Conservation (phyloP, 2,113 vertebrate genomes). For the Saguinus imperator region DNA sequence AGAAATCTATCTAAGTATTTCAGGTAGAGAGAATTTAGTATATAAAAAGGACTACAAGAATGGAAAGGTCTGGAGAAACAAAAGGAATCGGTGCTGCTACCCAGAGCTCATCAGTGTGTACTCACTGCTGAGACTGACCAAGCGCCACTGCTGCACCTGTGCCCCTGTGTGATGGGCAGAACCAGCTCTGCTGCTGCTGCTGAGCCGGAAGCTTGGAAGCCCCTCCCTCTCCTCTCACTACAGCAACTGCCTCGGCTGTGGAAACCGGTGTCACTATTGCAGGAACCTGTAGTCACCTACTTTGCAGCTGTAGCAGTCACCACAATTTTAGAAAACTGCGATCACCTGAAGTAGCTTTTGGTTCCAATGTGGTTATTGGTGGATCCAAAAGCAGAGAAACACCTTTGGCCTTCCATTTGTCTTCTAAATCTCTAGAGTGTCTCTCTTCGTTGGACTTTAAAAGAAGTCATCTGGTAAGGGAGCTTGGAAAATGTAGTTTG, state of each 20-base stretch:
- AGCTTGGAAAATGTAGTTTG: conserved; percentile 1
- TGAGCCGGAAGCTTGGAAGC: neutral
- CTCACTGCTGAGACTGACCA: neutral
- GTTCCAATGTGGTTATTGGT: neutral
- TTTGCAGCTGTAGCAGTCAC: neutral
- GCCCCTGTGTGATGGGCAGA: neutral
- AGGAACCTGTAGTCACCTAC: neutral
- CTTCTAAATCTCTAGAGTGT: neutral
- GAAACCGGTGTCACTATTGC: neutral
- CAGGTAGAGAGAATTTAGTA: neutral
- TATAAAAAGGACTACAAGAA: neutral
- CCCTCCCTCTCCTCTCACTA: neutral
- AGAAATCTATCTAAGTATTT: neutral
- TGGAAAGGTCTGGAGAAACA: neutral
- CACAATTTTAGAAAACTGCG: neutral
- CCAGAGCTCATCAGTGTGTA: neutral
- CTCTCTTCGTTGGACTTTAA: neutral
- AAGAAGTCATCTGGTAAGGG: neutral
- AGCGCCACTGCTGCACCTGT: neutral
- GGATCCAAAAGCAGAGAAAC: neutral
- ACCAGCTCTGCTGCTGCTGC: neutral
- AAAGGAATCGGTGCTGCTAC: neutral
- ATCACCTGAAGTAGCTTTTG: neutral
- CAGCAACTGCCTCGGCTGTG: neutral
- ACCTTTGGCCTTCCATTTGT: neutral